Evolutionary conservation across 2,113 vertebrate species (phyloP).

Genomic region (Porphyrio hochstetteri): DNA sequence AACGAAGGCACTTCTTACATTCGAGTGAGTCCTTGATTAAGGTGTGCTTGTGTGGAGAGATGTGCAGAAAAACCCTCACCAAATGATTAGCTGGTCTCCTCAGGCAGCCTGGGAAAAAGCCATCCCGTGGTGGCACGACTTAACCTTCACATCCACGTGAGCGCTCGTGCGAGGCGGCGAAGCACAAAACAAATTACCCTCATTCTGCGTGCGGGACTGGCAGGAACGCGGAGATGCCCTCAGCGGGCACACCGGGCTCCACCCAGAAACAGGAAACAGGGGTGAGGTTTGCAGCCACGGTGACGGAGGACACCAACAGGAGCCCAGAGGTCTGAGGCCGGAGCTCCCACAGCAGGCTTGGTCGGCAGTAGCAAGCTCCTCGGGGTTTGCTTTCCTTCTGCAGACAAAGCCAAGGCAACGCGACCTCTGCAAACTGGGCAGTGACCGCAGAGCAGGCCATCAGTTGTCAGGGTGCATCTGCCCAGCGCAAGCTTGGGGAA

Average conservation of each 20-base stretch:
- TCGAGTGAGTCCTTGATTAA: conserved; percentile 71
- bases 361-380: background rate
- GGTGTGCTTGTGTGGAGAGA: conserved; percentile 31
- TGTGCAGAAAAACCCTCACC: conserved; percentile 1
- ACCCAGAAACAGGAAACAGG: background rate
- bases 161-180: background rate
- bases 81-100: background rate
- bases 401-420: background rate
- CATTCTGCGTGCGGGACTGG: background rate
- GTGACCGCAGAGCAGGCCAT: background rate
- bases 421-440: background rate
- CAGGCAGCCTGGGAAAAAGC: background rate
- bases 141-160: conserved; percentile 14
- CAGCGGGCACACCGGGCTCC: background rate
- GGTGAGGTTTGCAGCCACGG: rapidly evolving
- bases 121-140: background rate
- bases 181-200: background rate
- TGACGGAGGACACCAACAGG: rapidly evolving
- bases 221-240: background rate
- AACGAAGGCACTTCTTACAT: conserved; percentile 31
- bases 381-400: background rate
- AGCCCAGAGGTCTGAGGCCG: background rate
- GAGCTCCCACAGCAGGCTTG: background rate
- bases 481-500: background rate
- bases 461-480: background rate